These are phyloP conservation scores for Parus major DNA, from an alignment of 2,113 vertebrate species.

Conservation along the genomic window DNA sequence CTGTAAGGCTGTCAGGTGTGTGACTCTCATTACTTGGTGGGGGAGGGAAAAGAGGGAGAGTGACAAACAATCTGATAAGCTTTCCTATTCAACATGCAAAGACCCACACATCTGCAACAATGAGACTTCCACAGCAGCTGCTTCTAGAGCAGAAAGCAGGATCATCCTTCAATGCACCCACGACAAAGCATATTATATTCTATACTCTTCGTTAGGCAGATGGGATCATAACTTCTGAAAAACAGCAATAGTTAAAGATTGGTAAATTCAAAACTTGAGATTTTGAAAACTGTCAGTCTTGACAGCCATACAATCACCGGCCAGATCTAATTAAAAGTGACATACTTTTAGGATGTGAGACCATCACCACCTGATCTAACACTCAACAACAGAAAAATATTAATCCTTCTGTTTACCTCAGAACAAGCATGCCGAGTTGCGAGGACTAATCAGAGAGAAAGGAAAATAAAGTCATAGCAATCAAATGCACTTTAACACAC, in stretches of 20 bases:
- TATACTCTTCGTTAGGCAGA: background rate
- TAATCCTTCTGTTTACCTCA: background rate
- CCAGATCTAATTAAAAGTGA: background rate
- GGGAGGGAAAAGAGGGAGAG: background rate
- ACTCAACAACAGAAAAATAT: background rate
- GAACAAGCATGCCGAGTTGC: fast-evolving
- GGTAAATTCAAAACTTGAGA: background rate
- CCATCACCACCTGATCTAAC: background rate
- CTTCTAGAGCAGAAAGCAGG: background rate
- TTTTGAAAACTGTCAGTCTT: background rate
- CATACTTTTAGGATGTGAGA: background rate
- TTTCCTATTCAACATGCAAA: background rate
- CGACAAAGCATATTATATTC: background rate
- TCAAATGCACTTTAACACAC: background rate
- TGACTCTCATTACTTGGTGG: background rate
- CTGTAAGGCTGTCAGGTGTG: background rate
- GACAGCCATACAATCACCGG: background rate
- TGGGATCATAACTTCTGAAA: background rate
- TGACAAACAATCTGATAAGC: background rate
- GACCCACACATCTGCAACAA: constrained; percentile 3
- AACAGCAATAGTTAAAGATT: background rate
- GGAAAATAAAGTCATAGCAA: background rate
- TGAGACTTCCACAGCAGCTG: constrained; percentile 6
- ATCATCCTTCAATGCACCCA: background rate
- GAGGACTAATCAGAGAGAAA: background rate